These are phyloP conservation scores for Carcharodon carcharias DNA, from an alignment of 2,797 vertebrate species.

Conservation along the genomic window DNA sequence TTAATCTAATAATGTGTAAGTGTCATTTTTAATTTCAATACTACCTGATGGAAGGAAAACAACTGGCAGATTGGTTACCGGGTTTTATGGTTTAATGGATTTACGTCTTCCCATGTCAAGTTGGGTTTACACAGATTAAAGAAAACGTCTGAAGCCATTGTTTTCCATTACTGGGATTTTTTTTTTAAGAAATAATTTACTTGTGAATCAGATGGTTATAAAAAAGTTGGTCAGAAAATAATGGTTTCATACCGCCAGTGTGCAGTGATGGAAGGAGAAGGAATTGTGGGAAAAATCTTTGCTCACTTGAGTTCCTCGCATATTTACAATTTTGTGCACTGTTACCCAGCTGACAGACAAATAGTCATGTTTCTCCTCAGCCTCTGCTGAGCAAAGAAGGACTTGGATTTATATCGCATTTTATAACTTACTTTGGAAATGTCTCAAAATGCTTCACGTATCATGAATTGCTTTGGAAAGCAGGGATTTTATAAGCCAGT, in stretches of 20 bases:
- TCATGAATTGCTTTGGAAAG: background rate
- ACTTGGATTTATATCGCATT: background rate
- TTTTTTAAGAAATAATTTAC: background rate
- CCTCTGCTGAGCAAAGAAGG: background rate
- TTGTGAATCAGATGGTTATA: background rate
- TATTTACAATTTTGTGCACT: background rate
- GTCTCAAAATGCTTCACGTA: background rate
- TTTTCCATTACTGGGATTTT: background rate
- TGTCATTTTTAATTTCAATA: background rate
- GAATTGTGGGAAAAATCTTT: background rate
- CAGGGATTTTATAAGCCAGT: background rate
- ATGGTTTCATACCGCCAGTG: background rate
- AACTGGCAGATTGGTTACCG: background rate
- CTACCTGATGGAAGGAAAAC: background rate
- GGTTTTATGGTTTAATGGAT: background rate
- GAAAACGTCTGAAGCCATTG: background rate
- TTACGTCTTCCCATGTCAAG: background rate
- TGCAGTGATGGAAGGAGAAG: background rate
- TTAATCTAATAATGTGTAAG: background rate
- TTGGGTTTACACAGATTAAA: background rate
- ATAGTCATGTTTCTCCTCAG: background rate
- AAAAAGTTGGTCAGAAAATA: background rate
- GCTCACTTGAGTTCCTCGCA: background rate
- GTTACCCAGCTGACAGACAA: background rate
- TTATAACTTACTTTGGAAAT: background rate